A percentile compares a stretch with the other conserved stretches of the same genome.
phyloP scores from a whole-genome alignment of 2,113 vertebrate species.

The Corythornis vintsioides region DNA sequence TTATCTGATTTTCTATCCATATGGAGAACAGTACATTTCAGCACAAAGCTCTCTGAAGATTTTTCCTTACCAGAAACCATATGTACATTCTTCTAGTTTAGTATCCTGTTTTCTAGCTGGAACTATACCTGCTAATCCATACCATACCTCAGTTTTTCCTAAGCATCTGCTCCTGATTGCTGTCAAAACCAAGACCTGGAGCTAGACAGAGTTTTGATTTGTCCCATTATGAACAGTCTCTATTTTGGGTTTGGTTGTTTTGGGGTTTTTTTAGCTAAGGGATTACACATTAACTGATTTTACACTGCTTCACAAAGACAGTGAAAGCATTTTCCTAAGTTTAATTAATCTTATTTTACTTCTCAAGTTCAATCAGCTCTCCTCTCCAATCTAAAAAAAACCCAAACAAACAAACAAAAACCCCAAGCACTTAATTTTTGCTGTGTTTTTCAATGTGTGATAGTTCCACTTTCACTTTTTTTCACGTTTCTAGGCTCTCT shows the following conservation, averaged over 20 bases:
- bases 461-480: not conserved
- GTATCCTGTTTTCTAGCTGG: not conserved
- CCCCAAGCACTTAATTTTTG: not conserved
- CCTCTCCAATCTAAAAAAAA: not conserved
- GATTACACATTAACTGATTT: not conserved
- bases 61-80: not conserved
- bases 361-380: not conserved
- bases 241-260: too few relatives aligned
- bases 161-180: not conserved
- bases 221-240: not conserved
- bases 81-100: not conserved
- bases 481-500: not conserved
- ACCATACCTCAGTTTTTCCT: not conserved
- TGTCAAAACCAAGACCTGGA: not conserved
- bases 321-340: not conserved
- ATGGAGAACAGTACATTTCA: not conserved
- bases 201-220: not conserved
- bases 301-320: not conserved
- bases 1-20: not conserved
- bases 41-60: not conserved
- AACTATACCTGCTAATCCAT: not conserved
- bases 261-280: not conserved
- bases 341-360: not conserved
- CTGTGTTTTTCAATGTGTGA: not conserved
- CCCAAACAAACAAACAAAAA: not conserved